phyloP scores from a whole-genome alignment of 2,113 vertebrate species.

The Pygoscelis adeliae region DNA sequence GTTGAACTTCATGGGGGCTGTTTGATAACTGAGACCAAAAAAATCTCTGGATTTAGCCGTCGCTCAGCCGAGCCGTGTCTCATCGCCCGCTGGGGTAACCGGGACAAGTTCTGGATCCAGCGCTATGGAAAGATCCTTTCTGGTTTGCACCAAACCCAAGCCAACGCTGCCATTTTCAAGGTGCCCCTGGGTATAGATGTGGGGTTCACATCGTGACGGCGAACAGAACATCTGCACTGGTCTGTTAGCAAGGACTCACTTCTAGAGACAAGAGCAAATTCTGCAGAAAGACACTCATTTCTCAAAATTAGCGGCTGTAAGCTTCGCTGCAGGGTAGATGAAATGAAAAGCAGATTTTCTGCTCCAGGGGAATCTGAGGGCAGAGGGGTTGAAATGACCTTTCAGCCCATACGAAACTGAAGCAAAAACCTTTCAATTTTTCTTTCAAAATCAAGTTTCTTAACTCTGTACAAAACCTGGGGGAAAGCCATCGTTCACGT shows the following conservation, averaged over 20 bases:
- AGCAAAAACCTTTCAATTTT: background rate
- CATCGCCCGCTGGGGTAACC: background rate
- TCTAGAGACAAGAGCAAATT: background rate
- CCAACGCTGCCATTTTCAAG: fast-evolving
- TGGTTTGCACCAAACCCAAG: background rate
- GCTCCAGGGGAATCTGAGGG: background rate
- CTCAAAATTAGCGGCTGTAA: background rate
- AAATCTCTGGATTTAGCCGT: background rate
- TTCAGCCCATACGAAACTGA: background rate
- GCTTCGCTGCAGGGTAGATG: background rate
- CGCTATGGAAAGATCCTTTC: background rate
- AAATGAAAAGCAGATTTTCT: background rate
- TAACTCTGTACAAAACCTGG: background rate
- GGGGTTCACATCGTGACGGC: fast-evolving
- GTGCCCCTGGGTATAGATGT: background rate
- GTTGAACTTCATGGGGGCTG: background rate
- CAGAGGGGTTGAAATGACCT: background rate
- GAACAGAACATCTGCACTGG: background rate
- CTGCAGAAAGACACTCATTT: background rate
- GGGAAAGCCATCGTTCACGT: background rate
- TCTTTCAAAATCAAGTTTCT: background rate
- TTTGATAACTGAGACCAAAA: background rate
- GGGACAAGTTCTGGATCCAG: background rate
- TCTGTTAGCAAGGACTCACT: background rate
- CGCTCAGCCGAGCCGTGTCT: fast-evolving